Conservation (phyloP, 1,140 invertebrate species). For the Sycophaga agraensis region DNA sequence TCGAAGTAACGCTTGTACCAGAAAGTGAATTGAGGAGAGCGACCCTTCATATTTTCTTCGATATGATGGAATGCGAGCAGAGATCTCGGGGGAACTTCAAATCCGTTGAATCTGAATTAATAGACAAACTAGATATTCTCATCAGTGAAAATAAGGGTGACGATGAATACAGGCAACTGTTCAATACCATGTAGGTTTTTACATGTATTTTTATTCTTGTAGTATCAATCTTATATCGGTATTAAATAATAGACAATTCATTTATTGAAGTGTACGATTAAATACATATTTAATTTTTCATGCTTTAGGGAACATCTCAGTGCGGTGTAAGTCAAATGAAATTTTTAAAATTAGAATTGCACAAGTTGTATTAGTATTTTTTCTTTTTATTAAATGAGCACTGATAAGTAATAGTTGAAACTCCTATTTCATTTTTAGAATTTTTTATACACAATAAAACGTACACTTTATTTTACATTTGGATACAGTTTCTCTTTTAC, state of each 20-base stretch:
- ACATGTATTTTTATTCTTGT: not conserved
- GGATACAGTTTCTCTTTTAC: not conserved
- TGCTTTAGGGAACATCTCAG: slow-evolving; percentile 83
- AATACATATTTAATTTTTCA: slow-evolving; percentile 34
- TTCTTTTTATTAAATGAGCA: slow-evolving; percentile 7
- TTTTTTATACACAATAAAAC: not conserved
- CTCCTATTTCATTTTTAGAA: too few relatives aligned
- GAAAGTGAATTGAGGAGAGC: slow-evolving; percentile 85
- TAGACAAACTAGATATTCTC: slow-evolving; percentile 89
- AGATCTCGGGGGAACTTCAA: slow-evolving; percentile 80
- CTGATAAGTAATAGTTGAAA: too few relatives aligned
- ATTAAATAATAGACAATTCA: not conserved
- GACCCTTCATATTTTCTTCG: slow-evolving; percentile 92
- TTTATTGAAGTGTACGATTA: not conserved
- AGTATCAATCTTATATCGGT: not conserved
- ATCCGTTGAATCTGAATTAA: slow-evolving; percentile 87
- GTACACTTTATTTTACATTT: not conserved
- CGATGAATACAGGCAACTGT: slow-evolving; percentile 86
- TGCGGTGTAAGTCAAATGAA: slow-evolving; percentile 74
- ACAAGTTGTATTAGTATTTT: not conserved
- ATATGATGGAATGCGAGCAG: slow-evolving; percentile 96
- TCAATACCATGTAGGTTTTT: slow-evolving; percentile 88
- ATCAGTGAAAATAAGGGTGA: slow-evolving; percentile 93
- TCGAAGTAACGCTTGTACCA: slow-evolving; percentile 91
- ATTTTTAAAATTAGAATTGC: slow-evolving; percentile 7